phyloP scores from a whole-genome alignment of 1,140 invertebrate species.

The Medauroidea extradentata region DNA sequence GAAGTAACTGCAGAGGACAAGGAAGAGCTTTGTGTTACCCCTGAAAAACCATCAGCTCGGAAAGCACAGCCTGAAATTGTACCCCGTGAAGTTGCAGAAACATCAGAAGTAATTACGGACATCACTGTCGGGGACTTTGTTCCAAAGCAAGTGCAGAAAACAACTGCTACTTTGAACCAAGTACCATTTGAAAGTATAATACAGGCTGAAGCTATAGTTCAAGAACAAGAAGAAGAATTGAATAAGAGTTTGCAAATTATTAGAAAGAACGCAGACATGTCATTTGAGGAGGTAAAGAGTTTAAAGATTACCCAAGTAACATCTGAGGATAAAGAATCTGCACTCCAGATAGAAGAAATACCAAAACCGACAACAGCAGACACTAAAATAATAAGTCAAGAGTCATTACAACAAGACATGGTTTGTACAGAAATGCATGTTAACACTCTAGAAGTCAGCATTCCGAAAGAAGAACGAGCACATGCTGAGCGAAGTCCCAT shows the following conservation, averaged over 20 bases:
- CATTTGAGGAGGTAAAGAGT: conserved; percentile 42
- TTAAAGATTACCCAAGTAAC: conserved; percentile 45
- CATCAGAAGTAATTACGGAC: conserved; percentile 42
- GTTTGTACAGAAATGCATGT: conserved; percentile 16
- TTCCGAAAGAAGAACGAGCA: conserved; percentile 16
- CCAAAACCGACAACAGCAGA: conserved; percentile 37
- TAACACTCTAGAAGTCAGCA: not conserved
- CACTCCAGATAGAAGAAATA: conserved; percentile 33
- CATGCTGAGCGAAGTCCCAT: conserved; percentile 18
- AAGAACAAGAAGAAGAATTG: conserved; percentile 49
- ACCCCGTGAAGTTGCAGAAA: conserved; percentile 44
- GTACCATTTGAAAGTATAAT: conserved; percentile 48
- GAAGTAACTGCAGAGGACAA: conserved; percentile 44
- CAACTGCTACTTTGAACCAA: conserved; percentile 42
- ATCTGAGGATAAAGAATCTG: conserved; percentile 47
- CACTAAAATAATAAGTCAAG: conserved; percentile 19
- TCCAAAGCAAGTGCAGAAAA: conserved; percentile 24
- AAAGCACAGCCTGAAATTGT: conserved; percentile 35
- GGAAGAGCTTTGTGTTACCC: conserved; percentile 32
- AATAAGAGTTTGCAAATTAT: conserved; percentile 25
- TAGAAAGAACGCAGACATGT: conserved; percentile 40
- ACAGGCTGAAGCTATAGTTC: conserved; percentile 44
- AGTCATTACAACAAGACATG: conserved; percentile 16
- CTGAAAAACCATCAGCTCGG: conserved; percentile 21
- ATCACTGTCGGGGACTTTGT: conserved; percentile 36